Conservation (phyloP, 1,140 invertebrate species). For the Archivesica marissinica region DNA sequence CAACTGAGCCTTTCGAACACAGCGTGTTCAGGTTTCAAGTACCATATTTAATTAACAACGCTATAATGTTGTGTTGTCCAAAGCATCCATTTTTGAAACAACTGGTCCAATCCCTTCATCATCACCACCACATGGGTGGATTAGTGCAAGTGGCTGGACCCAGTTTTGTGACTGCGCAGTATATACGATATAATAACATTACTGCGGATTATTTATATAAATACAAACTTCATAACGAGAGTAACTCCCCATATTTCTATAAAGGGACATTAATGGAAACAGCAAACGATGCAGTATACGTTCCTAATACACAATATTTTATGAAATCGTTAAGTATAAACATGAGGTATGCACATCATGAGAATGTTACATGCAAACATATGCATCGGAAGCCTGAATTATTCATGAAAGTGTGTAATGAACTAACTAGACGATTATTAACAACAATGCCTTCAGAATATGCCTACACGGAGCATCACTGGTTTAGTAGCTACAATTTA, state of each 20-base stretch:
- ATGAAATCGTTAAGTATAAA: no score
- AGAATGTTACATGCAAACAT: no score
- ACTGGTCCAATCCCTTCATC: constrained; percentile 65
- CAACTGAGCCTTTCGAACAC: constrained; percentile 42
- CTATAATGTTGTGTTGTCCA: constrained; percentile 72
- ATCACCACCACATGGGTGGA: no score
- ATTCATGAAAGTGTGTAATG: no score
- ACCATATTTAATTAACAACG: constrained; percentile 71
- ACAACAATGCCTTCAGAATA: no score
- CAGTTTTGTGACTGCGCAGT: constrained; percentile 2
- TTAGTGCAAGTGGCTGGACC: neutral
- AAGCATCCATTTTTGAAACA: constrained; percentile 75
- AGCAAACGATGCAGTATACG: constrained; percentile 23
- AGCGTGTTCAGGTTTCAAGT: neutral
- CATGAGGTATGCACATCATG: no score
- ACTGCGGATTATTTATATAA: neutral
- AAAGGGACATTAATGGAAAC: neutral
- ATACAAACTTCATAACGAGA: neutral
- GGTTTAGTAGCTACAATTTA: no score
- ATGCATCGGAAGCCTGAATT: no score
- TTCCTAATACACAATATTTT: constrained; percentile 44
- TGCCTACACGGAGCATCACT: no score
- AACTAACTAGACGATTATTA: no score
- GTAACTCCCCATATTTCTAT: constrained; percentile 5
- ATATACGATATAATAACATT: constrained; percentile 17